A percentile compares a stretch with the other conserved stretches of the same genome.
phyloP scores from a whole-genome alignment of 2,888 invertebrate genomes.

The Lumbricus terrestris region DNA sequence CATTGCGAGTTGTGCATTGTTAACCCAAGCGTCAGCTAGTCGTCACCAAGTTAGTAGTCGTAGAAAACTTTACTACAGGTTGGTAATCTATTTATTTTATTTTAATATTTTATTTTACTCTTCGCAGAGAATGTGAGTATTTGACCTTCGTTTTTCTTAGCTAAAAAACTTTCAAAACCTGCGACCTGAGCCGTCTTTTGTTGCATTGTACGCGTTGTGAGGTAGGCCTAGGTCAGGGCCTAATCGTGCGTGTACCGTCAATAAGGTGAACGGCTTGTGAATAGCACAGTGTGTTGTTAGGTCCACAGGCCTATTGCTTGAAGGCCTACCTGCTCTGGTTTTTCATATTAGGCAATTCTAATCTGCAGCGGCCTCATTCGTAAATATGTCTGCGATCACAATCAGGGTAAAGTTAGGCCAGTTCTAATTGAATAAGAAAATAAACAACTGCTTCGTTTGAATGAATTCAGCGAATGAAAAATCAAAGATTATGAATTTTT shows the following conservation, averaged over 20 bases:
- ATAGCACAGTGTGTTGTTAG: neutral
- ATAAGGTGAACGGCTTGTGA: neutral
- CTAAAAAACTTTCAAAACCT: neutral
- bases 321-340: neutral
- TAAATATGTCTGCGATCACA: neutral
- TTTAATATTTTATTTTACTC: too few relatives aligned
- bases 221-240: neutral
- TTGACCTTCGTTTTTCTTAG: neutral
- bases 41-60: neutral
- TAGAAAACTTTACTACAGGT: neutral
- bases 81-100: too few relatives aligned
- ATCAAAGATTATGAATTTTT: too few relatives aligned
- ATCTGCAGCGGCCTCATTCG: neutral
- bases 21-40: neutral
- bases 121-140: neutral
- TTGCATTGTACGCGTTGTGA: neutral
- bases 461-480: too few relatives aligned
- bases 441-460: neutral
- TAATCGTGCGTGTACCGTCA: neutral
- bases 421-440: too few relatives aligned
- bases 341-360: neutral
- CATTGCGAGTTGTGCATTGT: neutral
- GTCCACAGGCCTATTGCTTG: neutral
- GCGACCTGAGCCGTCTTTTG: too few relatives aligned
- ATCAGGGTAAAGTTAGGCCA: too few relatives aligned